Conservation (phyloP, 2,797 vertebrate species). For the Cryptoblepharus egeriae region DNA sequence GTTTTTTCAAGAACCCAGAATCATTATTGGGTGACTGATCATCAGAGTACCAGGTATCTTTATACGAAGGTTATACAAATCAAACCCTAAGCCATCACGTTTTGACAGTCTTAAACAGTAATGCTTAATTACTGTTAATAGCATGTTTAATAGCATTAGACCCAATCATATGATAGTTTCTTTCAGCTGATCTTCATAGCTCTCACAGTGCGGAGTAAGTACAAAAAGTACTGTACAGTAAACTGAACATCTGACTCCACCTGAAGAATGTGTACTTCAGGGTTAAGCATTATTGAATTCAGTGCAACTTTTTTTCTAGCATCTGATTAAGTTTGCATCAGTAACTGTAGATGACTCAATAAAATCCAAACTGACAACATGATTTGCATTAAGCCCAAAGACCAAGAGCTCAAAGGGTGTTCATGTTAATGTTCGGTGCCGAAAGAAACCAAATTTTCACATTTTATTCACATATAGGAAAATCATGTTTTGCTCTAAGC, state of each 20-base stretch:
- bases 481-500: neutral
- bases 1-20: neutral
- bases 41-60: too few relatives aligned
- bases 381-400: conserved; percentile 10
- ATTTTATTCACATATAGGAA: neutral
- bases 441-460: conserved; percentile 3
- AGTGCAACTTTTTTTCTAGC: neutral
- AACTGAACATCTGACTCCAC: neutral
- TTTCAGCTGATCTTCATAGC: neutral
- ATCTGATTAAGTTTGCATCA: neutral
- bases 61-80: neutral
- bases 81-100: neutral
- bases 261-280: neutral
- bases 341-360: neutral
- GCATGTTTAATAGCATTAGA: neutral
- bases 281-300: neutral
- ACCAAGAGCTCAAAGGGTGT: neutral
- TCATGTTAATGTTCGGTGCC: neutral
- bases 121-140: neutral
- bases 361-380: neutral
- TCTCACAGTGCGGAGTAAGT: neutral
- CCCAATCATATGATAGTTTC: neutral
- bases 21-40: neutral
- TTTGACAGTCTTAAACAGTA: neutral
- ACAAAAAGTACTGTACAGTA: neutral